Conservation (phyloP, 1,140 invertebrate species). For the Diorhabda carinulata region DNA sequence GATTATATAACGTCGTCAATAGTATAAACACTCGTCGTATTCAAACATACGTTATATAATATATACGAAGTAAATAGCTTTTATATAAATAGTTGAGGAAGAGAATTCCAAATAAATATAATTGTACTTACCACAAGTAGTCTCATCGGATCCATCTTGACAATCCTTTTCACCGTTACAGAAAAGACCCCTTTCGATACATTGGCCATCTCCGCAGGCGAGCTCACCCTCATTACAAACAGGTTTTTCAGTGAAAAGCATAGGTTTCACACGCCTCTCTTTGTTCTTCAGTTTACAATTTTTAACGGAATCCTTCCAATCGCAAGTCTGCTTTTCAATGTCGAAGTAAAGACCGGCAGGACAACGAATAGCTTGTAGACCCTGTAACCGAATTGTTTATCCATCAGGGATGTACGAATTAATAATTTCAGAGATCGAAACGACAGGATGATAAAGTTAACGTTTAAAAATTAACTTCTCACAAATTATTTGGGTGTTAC, state of each 20-base stretch:
- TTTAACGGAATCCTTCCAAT: constrained; percentile 91
- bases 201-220: constrained; percentile 81
- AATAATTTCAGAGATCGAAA: too few species aligned
- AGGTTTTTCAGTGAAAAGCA: constrained; percentile 87
- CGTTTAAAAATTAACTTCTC: too few species aligned
- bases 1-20: too few species aligned
- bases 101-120: not conserved
- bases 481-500: too few species aligned
- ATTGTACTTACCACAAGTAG: constrained; percentile 76
- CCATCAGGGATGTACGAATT: too few species aligned
- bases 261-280: constrained; percentile 83
- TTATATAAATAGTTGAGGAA: too few species aligned
- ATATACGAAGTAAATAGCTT: too few species aligned
- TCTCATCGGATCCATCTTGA: constrained; percentile 84
- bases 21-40: too few species aligned
- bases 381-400: constrained; percentile 51
- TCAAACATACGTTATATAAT: too few species aligned
- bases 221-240: constrained; percentile 81
- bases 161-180: constrained; percentile 93
- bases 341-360: constrained; percentile 91
- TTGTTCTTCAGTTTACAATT: constrained; percentile 91
- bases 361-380: constrained; percentile 87
- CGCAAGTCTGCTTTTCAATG: constrained; percentile 93
- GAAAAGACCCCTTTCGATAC: constrained; percentile 86
- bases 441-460: too few species aligned